Base-by-base conservation (phyloP, 2,113 vertebrate species). In the Lepus timidus region DNA sequence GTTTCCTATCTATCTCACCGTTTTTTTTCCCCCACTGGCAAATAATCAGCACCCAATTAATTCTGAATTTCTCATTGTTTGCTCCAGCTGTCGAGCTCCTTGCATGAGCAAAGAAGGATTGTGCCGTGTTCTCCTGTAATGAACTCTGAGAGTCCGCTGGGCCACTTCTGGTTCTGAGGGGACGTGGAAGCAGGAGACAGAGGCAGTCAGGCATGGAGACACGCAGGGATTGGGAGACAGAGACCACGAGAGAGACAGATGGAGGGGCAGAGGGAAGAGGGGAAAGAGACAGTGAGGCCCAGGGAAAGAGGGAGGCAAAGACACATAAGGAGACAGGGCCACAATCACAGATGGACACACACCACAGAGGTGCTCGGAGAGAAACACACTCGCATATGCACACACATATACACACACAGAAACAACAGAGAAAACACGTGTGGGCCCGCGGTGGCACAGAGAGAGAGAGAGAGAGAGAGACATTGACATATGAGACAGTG, bases 21-120 rank as follows among this genome's bases (percentile, higher is more conserved):
- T 61, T 78, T 81, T 83, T 55, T 55, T 83, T 73, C 25, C 52
- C 78, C 33, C 44, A 67, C 74, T n/a, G 82, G 94, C 91, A 97
- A 96, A 95, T 94, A 94, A 95, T 96, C 95, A 96, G 88, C 44
- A 84, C 88, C 84, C 95, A 90, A 85, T 97, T 97, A 97, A 97
- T 97, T 96, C 93, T 85, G 93, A 83, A 93, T 97, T 90, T 93
- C 94, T 96, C 91, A 94, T 81, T 94, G 97, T 96, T 96, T 95
- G 93, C 84, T 96, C 71, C 83, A 96, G 96, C 96, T 96, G 96
- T 94, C 19, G 1, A 71, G 79, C 55, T 87, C 74, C 94, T 93
- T 49, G 44, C 44, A 84, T 0, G 61, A 96, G 86, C 85, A 84
- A 83, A 91, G 90, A 86, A 67, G 3, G 75, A 78, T 83, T 67